Evolutionary conservation across 2,797 vertebrate species (phyloP).

Genomic region (Gymnoscopelus braueri): DNA sequence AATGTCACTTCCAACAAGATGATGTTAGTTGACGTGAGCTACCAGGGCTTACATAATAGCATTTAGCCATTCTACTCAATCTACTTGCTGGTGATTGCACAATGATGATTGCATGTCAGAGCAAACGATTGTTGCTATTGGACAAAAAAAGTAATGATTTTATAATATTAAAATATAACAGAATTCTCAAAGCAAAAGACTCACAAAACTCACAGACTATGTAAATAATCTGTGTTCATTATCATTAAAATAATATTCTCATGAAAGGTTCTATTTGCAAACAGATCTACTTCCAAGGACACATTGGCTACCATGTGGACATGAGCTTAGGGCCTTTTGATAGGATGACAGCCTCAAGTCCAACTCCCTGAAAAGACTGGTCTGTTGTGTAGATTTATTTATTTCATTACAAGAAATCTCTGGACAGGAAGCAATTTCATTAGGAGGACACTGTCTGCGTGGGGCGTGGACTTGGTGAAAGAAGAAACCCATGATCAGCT

Average conservation of each 20-base stretch:
- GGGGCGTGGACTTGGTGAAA: background rate
- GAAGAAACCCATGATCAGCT: background rate
- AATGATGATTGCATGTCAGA: no score
- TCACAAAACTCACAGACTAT: no score
- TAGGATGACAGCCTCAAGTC: background rate
- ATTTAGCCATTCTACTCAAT: background rate
- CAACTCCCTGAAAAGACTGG: slow-evolving; percentile 2
- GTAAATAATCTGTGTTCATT: no score
- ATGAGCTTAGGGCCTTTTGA: background rate
- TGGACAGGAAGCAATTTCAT: slow-evolving; percentile 3
- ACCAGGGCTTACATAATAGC: background rate
- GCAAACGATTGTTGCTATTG: no score
- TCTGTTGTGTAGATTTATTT: background rate
- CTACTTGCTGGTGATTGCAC: no score
- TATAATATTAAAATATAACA: no score
- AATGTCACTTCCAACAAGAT: background rate
- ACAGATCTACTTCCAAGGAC: slow-evolving; percentile 1
- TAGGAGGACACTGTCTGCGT: background rate
- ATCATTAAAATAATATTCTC: no score
- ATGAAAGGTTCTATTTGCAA: background rate
- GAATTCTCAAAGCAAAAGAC: no score
- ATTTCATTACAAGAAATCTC: slow-evolving; percentile 1
- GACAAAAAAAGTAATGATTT: no score
- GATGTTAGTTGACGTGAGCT: background rate
- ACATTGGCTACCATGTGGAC: background rate